Evolutionary conservation across 2,113 vertebrate species (phyloP).

Genomic region (Empidonax alnorum): DNA sequence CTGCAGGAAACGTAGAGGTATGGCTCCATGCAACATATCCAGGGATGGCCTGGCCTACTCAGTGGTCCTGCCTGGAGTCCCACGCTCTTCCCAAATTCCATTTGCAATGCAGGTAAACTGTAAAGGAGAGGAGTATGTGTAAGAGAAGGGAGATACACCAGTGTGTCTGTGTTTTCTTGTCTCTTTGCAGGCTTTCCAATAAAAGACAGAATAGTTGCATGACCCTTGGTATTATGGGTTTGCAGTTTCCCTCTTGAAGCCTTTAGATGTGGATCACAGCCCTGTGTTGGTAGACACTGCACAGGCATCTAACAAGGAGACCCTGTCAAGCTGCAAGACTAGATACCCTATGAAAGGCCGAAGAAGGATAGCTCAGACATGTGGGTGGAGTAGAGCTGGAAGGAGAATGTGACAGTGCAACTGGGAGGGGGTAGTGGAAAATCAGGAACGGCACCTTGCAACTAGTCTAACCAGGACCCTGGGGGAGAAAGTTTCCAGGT

Average conservation of each 20-base stretch:
- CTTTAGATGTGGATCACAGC: not conserved
- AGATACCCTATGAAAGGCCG: not conserved
- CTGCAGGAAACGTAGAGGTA: not conserved
- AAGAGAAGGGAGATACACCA: not conserved
- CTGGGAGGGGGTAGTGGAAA: not conserved
- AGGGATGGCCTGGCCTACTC: not conserved
- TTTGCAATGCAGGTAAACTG: not conserved
- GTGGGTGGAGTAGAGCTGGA: not conserved
- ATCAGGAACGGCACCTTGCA: not conserved
- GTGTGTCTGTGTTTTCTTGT: not conserved
- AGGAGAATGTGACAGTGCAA: not conserved
- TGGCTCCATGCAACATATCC: not conserved
- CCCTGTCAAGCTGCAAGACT: not conserved
- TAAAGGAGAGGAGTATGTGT: not conserved
- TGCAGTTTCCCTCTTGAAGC: not conserved
- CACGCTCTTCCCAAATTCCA: not conserved
- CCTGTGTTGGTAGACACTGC: fast-evolving
- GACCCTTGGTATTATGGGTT: not conserved
- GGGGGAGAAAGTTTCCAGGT: not conserved
- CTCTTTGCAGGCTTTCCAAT: not conserved
- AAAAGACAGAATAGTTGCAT: not conserved
- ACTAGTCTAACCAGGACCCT: not conserved
- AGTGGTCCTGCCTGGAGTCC: not conserved
- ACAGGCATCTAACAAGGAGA: not conserved
- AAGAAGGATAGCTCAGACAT: not conserved